Evolutionary conservation across 2,797 vertebrate species (phyloP).

Genomic region (Columba guinea): DNA sequence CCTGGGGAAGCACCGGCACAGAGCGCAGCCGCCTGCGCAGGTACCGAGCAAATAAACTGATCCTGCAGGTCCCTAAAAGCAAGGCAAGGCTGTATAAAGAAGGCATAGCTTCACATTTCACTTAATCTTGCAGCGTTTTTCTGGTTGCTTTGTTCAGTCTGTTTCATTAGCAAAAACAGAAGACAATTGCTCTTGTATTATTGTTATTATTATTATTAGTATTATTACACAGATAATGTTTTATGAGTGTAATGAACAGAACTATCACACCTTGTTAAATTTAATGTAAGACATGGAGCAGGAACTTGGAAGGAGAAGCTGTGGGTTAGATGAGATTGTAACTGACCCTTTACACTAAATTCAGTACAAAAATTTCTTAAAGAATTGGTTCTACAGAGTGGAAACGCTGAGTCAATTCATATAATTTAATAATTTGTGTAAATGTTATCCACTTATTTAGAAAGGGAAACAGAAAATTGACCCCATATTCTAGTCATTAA

Average conservation of each 20-base stretch:
- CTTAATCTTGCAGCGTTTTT: background rate
- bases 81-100: background rate
- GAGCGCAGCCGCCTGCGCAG: background rate
- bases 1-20: background rate
- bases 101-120: fast-evolving
- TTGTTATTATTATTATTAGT: background rate
- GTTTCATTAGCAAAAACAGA: background rate
- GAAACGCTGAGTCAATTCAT: background rate
- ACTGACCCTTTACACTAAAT: background rate
- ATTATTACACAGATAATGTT: background rate
- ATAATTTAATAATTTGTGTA: background rate
- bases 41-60: background rate
- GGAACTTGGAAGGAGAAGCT: background rate
- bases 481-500: background rate
- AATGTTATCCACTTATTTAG: background rate
- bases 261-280: background rate
- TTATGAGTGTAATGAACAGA: background rate
- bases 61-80: background rate
- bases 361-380: background rate
- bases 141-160: background rate
- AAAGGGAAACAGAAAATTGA: background rate
- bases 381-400: fast-evolving
- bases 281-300: background rate
- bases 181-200: background rate
- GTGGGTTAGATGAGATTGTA: background rate